Conservation (phyloP, 92 coral and sea anemone genomes). For the Porites rus region DNA sequence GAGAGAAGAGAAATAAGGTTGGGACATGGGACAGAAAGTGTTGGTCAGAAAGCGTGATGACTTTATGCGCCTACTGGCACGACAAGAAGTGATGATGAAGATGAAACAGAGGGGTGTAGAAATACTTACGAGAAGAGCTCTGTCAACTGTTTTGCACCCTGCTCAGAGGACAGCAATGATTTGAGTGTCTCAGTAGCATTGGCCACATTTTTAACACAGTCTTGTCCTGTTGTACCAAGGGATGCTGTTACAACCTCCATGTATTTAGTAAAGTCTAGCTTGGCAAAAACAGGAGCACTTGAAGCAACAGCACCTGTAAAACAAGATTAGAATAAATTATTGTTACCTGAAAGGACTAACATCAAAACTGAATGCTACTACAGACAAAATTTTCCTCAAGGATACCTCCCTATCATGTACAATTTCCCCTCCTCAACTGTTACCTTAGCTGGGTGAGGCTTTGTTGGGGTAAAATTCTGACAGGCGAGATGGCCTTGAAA, state of each 20-base stretch:
- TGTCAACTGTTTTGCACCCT: slow-evolving; percentile 80
- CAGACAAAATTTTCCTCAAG: too few species aligned
- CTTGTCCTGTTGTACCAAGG: slow-evolving; percentile 86
- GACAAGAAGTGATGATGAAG: background rate
- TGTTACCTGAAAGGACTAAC: too few species aligned
- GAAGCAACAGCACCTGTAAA: slow-evolving; percentile 93
- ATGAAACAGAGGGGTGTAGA: background rate
- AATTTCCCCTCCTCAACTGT: too few species aligned
- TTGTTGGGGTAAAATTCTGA: too few species aligned
- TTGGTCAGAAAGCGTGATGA: too few species aligned
- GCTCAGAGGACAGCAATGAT: slow-evolving; percentile 66
- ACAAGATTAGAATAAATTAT: too few species aligned
- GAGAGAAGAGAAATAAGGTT: too few species aligned
- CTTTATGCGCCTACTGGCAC: background rate
- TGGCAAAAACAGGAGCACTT: slow-evolving; percentile 95
- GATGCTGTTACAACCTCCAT: slow-evolving; percentile 96
- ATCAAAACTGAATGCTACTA: too few species aligned
- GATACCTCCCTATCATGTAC: too few species aligned
- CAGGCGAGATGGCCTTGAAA: too few species aligned
- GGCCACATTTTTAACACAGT: slow-evolving; percentile 82
- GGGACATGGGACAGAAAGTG: too few species aligned
- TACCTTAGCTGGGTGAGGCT: too few species aligned
- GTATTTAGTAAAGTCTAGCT: slow-evolving; percentile 86
- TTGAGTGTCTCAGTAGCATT: slow-evolving; percentile 81
- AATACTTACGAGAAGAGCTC: slow-evolving; percentile 74